A percentile compares a stretch with the other conserved stretches of the same genome.
Evolutionary conservation across 1,140 invertebrate species (phyloP).

Genomic region (Bombus superbus): DNA sequence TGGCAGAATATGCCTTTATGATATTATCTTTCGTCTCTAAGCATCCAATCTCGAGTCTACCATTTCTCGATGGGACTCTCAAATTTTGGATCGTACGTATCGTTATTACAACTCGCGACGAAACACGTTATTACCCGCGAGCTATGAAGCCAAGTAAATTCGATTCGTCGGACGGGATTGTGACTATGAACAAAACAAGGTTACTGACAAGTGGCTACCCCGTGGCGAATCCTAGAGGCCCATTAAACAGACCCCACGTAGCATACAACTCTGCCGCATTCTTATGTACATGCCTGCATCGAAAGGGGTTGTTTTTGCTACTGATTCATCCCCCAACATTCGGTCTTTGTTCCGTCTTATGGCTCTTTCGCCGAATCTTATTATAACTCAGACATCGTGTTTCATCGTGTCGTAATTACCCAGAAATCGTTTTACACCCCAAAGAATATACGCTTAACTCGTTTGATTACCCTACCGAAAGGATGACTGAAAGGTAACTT

Average conservation of each 20-base stretch:
- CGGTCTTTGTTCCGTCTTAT: constrained; percentile 33
- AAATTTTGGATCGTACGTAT: not conserved
- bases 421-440: not conserved
- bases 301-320: constrained; percentile 64
- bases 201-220: constrained; percentile 76
- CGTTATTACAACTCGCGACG: not conserved
- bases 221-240: constrained; percentile 71
- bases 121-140: constrained; percentile 55
- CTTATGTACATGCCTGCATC: constrained; percentile 40
- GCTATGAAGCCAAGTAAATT: constrained; percentile 67
- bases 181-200: constrained; percentile 68
- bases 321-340: constrained; percentile 56
- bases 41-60: too few relatives aligned
- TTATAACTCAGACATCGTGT: constrained; percentile 15
- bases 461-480: not conserved
- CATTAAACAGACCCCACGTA: constrained; percentile 67
- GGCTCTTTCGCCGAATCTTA: not conserved
- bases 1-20: not conserved
- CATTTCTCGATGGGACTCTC: too few relatives aligned
- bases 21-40: not conserved
- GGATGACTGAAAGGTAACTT: not conserved
- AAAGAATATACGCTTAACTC: not conserved
- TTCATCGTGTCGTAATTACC: constrained; percentile 9
- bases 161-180: constrained; percentile 64
- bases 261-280: constrained; percentile 39